These are phyloP conservation scores for Andricus grossulariae DNA, from an alignment of 1,140 invertebrate species.

Conservation along the genomic window DNA sequence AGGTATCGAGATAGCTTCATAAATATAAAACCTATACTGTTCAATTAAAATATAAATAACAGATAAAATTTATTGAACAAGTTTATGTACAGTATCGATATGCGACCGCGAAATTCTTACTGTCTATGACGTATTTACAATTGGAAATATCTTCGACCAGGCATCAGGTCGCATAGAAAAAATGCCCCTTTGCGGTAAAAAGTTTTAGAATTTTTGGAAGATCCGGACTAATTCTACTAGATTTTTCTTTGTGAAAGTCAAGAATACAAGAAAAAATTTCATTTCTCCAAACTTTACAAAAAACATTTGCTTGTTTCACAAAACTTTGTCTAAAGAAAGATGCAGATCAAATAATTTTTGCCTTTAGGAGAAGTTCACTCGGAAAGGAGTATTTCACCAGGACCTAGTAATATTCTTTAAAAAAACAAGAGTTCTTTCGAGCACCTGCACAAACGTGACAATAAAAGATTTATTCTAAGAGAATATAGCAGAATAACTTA, in stretches of 20 bases:
- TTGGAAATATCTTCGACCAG: background rate
- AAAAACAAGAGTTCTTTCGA: slow-evolving; percentile 9
- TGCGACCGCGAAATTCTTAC: background rate
- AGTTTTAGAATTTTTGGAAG: background rate
- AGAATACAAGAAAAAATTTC: too few species aligned
- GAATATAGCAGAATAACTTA: background rate
- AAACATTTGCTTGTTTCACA: background rate
- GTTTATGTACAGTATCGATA: slow-evolving; percentile 13
- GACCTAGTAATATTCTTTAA: slow-evolving; percentile 25
- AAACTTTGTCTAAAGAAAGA: background rate
- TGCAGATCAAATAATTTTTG: slow-evolving; percentile 33
- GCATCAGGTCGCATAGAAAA: background rate
- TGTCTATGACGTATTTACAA: slow-evolving; percentile 6
- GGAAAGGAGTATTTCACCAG: background rate
- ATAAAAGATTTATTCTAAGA: slow-evolving; percentile 18
- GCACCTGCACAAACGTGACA: background rate
- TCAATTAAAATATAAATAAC: slow-evolving; percentile 36
- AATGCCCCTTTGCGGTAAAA: background rate
- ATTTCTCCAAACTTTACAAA: too few species aligned
- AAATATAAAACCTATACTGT: slow-evolving; percentile 24
- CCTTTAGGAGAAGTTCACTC: background rate
- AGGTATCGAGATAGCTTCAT: background rate
- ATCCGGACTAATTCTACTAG: too few species aligned
- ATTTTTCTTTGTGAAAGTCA: too few species aligned
- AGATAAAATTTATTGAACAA: background rate